Evolutionary conservation across 2,113 vertebrate species (phyloP).

Genomic region (Grammomys surdaster): DNA sequence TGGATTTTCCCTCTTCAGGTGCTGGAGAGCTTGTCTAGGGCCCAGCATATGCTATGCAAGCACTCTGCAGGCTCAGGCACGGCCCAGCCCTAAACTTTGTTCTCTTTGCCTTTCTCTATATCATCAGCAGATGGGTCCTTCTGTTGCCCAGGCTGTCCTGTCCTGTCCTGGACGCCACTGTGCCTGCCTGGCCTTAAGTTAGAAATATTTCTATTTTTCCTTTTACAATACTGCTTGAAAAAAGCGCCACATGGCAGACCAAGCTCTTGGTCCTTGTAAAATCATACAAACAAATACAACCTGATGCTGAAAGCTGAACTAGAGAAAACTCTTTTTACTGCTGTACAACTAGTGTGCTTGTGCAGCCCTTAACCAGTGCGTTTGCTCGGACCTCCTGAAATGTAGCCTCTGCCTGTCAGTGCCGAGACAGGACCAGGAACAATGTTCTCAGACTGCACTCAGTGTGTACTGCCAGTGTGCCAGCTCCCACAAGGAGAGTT

Average conservation of each 20-base stretch:
- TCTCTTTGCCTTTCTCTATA: background rate
- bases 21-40: background rate
- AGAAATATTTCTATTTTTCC: background rate
- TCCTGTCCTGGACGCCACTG: background rate
- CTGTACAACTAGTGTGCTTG: background rate
- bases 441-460: background rate
- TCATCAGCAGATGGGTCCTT: background rate
- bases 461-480: background rate
- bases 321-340: background rate
- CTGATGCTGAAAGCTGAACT: background rate
- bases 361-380: background rate
- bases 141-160: background rate
- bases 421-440: background rate
- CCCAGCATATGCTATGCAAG: too few relatives aligned
- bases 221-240: background rate
- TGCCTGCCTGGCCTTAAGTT: background rate
- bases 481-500: background rate
- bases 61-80: background rate
- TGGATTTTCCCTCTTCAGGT: background rate
- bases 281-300: background rate
- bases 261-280: slow-evolving; percentile 20
- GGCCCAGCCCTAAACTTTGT: background rate
- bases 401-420: background rate
- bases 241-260: background rate
- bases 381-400: background rate